Evolutionary conservation across 2,113 vertebrate genomes (phyloP), one percentile per base, ranked within the genome.

Genomic region (Lampris incognitus): DNA sequence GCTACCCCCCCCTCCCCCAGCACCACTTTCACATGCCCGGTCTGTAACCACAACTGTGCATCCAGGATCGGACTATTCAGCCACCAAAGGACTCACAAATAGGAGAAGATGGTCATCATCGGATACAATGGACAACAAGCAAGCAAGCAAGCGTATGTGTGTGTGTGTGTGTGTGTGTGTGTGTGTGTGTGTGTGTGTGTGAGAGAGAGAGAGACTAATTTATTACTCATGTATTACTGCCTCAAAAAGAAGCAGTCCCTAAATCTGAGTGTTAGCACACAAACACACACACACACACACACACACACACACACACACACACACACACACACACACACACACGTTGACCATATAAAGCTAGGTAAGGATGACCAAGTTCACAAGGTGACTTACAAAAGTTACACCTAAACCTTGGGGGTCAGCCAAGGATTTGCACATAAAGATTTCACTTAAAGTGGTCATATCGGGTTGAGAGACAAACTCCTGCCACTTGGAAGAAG

Each of bases 291-390:
- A 66, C 7, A 10, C n/a, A 51, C 0, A 57, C 46, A 46, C 36
- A 59, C 36, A 59, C 60, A 63, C 41, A 48, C 13, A 63, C 42
- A 63, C 42, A 46, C 60, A 13, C 55, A 51, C 66, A 72, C 55
- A 24, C 56, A 57, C 77, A 74, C 46, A 78, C 66, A 77, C 62
- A 66, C 58, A 60, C 52, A 61, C 56, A 52, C 62, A 63, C 67
- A 59, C 46, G 51, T 24, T 37, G 7, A 48, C 4, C n/a, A 51
- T 42, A 46, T 11, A n/a, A 11, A 41, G 37, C 10, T 9, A 59
- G 2, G 24, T 24, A 24, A 39, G 57, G 57, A 9, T 59, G 57
- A 59, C 57, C 6, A 38, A 59, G 9, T 2, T 9, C 36, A 9
- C 56, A 36, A 6, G 44, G 44, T 3, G 44, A 24, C 24, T 24